Percentiles rank a stretch among this genome's conserved stretches.
phyloP scores from a whole-genome alignment of 2,888 invertebrate species.

The Caenorhabditis angaria region DNA sequence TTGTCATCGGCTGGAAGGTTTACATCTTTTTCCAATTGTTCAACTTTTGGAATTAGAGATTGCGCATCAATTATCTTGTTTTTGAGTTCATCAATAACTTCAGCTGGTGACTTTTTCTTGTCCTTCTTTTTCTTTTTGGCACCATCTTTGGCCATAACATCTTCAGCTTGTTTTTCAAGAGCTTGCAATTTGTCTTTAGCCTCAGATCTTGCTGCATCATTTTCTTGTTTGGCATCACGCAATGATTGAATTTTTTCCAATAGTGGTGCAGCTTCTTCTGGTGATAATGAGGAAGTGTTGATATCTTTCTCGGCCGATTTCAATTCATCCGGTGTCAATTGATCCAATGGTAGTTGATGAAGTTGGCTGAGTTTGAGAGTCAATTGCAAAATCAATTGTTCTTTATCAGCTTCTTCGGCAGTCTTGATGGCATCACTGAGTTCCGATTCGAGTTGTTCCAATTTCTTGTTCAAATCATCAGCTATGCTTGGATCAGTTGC shows the following conservation, averaged over 20 bases:
- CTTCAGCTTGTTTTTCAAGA: conserved; percentile 36
- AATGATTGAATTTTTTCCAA: conserved; percentile 17
- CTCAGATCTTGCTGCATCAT: conserved; percentile 38
- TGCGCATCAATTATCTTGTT: conserved; percentile 37
- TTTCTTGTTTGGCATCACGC: conserved; percentile 16
- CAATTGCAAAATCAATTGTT: conserved; percentile 38
- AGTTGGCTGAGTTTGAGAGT: conserved; percentile 38
- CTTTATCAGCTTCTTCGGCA: conserved; percentile 44
- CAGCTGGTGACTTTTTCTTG: conserved; percentile 40
- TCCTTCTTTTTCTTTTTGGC: conserved; percentile 43
- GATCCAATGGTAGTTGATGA: conserved; percentile 31
- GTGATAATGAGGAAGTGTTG: conserved; percentile 34
- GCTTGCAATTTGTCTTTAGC: conserved; percentile 33
- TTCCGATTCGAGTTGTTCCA: conserved; percentile 28
- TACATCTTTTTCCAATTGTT: conserved; percentile 41
- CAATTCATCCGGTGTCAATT: conserved; percentile 20
- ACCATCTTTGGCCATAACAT: conserved; percentile 32
- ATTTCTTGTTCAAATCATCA: conserved; percentile 30
- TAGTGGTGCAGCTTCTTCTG: conserved; percentile 18
- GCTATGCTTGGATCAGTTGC: conserved; percentile 28
- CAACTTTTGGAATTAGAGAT: conserved; percentile 42
- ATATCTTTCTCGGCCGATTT: conserved; percentile 32
- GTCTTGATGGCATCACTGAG: conserved; percentile 44
- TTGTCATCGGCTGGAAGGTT: conserved; percentile 39
- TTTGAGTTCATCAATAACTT: conserved; percentile 31